Conservation (phyloP, 2,888 invertebrate species). For the Luperina nickerlii region DNA sequence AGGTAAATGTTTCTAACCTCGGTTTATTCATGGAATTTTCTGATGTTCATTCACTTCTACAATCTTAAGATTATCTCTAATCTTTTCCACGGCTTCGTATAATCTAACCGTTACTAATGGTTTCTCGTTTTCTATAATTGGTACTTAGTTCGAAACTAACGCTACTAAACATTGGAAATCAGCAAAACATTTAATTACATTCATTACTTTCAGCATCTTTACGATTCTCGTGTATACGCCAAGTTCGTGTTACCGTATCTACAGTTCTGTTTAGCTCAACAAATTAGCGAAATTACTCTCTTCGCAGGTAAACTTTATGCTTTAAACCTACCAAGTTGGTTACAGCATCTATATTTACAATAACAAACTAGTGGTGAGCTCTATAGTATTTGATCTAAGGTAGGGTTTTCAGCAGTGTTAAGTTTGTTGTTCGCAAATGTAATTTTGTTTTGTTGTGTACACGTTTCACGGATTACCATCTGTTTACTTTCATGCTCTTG, state of each 20-base stretch:
- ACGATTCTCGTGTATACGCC: conserved; percentile 50
- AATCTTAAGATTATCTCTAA: conserved; percentile 33
- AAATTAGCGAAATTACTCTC: conserved; percentile 72
- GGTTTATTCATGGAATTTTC: conserved; percentile 9
- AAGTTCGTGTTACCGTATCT: conserved; percentile 57
- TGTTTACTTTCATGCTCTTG: conserved; percentile 69
- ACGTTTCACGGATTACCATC: conserved; percentile 72
- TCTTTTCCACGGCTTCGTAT: conserved; percentile 33
- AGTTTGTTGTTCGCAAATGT: conserved; percentile 22
- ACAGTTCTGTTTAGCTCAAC: conserved; percentile 65
- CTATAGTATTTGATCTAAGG: conserved; percentile 29
- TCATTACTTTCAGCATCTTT: conserved; percentile 62
- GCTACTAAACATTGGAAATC: conserved; percentile 59
- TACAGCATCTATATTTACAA: conserved; percentile 15
- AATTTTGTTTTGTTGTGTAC: conserved; percentile 55
- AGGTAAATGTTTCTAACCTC: conserved; percentile 6
- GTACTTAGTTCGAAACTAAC: conserved; percentile 46
- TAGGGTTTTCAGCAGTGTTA: conserved; percentile 32
- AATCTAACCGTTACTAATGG: conserved; percentile 38
- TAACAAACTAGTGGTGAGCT: conserved; percentile 15
- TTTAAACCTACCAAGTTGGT: conserved; percentile 49
- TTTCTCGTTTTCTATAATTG: conserved; percentile 52
- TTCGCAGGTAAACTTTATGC: conserved; percentile 66
- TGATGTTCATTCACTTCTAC: conserved; percentile 30
- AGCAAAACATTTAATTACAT: conserved; percentile 55